Base-by-base conservation (phyloP, 2,797 vertebrate genomes). In the Sebastes itinus region DNA sequence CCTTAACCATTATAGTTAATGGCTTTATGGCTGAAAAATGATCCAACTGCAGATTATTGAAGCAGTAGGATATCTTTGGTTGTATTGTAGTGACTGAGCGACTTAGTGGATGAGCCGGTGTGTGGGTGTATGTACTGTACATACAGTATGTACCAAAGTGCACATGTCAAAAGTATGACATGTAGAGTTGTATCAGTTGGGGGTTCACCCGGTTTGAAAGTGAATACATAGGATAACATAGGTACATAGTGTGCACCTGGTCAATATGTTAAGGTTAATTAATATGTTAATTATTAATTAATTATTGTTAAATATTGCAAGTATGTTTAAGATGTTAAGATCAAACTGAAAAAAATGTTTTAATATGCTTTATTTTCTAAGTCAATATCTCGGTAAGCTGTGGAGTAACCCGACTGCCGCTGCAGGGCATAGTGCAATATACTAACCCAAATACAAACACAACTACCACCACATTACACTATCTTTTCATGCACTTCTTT, bases 1-100 rank as follows among this genome's bases (percentile, higher is more conserved):
- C 77, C 83, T 90, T 68, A 78, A 77, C 61, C 80, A 86, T 85
- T 65, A 72, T 12, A 86, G 75, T 74, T 88, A 85, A 91, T 80
- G 54, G 77, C 62, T 75, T 80, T 86, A 77, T 66, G 62, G 87
- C 81, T 75, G 27, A 87, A 92, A 91, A 87, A 81, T 72, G 28
- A 81, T 69, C 69, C 42, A 49, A 76, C 35, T 74, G 59, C 32
- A 72, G 54, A 85, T 78, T 85, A 68, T 38, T 73, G 58, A 75
- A 79, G 70, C 54, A 58, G 62, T 18, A 60, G 20, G 73, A 46
- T 77, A 72, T 74, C 23, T 55, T 23, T 64, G 59, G 54, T 81
- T 83, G 22, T 49, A 35, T 38, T 79, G 10, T 20, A 69, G 28
- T 28, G 2, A 73, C 28, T 84, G 55, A 64, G 46, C 7, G 56